Conservation (phyloP, 2,113 vertebrate genomes). For the Macaca mulatta region DNA sequence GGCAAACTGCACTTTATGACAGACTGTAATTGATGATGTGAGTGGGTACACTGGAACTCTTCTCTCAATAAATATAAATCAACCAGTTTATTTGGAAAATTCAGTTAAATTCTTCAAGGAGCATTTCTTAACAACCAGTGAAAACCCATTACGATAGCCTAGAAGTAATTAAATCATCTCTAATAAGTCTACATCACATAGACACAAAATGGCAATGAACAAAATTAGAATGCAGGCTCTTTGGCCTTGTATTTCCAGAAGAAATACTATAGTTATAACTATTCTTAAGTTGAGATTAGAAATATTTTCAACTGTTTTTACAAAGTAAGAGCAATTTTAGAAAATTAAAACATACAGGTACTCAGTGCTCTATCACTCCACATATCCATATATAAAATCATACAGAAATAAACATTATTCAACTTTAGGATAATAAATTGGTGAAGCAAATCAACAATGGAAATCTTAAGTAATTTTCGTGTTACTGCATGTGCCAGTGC, state of each 20-base stretch:
- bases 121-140: conserved; percentile 59
- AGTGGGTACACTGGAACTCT: conserved; percentile 47
- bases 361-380: neutral
- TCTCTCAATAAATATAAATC: conserved; percentile 67
- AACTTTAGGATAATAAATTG: neutral
- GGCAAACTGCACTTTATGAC: conserved; percentile 60
- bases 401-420: neutral
- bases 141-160: conserved; percentile 62
- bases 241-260: neutral
- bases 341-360: neutral
- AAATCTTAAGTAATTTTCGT: neutral
- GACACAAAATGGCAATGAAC: conserved; percentile 26
- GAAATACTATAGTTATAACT: neutral
- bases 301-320: neutral
- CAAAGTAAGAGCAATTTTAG: neutral
- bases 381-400: neutral
- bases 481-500: neutral
- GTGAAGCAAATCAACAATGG: neutral
- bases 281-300: conserved; percentile 26
- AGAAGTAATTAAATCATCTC: conserved; percentile 59
- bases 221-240: conserved; percentile 44
- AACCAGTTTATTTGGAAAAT: conserved; percentile 66
- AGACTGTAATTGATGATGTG: conserved; percentile 66
- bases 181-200: conserved; percentile 45
- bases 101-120: conserved; percentile 64